phyloP scores from a whole-genome alignment of 1,140 invertebrate species.

The Pentalonia nigronervosa region DNA sequence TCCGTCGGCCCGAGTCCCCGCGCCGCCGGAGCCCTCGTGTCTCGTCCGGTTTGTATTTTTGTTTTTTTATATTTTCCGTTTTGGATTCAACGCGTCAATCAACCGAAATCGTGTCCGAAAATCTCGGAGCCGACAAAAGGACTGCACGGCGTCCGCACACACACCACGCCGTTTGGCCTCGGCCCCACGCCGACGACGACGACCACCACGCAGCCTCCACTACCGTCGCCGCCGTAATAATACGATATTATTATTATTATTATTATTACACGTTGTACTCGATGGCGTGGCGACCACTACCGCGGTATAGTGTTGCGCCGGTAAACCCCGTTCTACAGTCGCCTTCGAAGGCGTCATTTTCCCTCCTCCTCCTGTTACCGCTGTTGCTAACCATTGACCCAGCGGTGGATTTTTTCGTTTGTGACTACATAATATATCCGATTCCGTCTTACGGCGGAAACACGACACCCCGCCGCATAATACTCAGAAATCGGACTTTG shows the following conservation, averaged over 20 bases:
- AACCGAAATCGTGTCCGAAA: conserved; percentile 55
- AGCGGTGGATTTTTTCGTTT: neutral
- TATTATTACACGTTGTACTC: conserved; percentile 2
- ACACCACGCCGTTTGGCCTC: conserved; percentile 20
- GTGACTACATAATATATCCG: neutral
- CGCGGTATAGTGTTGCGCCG: neutral
- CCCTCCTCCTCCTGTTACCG: neutral
- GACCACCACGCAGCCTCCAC: neutral
- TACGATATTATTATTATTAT: neutral
- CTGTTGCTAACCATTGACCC: neutral
- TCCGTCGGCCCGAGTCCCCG: conserved; percentile 37
- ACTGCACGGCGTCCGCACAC: neutral
- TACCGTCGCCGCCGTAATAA: neutral
- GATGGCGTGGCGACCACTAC: conserved; percentile 1
- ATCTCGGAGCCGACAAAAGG: conserved; percentile 57
- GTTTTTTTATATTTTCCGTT: conserved; percentile 9
- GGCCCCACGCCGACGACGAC: neutral
- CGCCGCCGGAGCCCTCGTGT: neutral
- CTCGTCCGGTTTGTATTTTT: conserved; percentile 45
- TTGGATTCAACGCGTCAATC: conserved; percentile 57
- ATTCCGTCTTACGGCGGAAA: neutral
- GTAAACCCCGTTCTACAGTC: neutral
- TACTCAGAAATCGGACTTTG: neutral
- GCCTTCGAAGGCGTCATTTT: neutral
- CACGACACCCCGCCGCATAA: neutral